phyloP scores from a whole-genome alignment of 92 coral and sea anemone species.

The Parazoanthus atlanticus region DNA sequence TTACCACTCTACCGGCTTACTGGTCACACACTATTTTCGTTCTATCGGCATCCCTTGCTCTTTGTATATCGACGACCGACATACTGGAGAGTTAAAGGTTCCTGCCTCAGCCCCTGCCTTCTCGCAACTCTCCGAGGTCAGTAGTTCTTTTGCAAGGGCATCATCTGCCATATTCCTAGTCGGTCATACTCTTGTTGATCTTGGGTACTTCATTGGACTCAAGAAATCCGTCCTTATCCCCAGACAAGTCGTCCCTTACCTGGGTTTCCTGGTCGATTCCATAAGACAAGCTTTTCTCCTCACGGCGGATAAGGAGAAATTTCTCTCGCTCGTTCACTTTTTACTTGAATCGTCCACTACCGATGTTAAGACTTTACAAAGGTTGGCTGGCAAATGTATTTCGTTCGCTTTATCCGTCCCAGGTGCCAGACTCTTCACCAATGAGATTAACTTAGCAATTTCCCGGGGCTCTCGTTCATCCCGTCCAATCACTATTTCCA shows the following conservation, averaged over 20 bases:
- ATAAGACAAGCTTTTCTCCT: conserved; percentile 50
- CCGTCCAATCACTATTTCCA: conserved; percentile 21
- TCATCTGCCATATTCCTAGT: background rate
- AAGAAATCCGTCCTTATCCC: conserved; percentile 50
- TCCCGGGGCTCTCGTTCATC: conserved; percentile 41
- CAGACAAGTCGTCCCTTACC: conserved; percentile 40
- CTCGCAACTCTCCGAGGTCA: background rate
- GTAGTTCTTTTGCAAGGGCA: background rate
- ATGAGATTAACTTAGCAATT: conserved; percentile 54
- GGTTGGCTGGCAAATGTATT: conserved; percentile 38
- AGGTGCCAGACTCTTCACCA: conserved; percentile 54
- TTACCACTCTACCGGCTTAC: conserved; percentile 38
- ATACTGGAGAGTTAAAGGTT: conserved; percentile 15
- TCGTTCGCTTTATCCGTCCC: conserved; percentile 54
- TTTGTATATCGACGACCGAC: conserved; percentile 34
- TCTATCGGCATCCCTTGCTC: conserved; percentile 46
- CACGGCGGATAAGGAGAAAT: conserved; percentile 41
- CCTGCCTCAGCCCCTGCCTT: background rate
- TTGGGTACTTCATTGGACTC: background rate
- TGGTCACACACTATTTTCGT: conserved; percentile 30
- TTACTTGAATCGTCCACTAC: conserved; percentile 23
- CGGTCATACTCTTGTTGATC: background rate
- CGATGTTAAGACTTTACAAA: conserved; percentile 34
- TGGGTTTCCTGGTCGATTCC: conserved; percentile 57
- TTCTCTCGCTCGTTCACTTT: conserved; percentile 33